Base-by-base conservation (phyloP, 2,888 invertebrate genomes). In the Ormyrus labotus region DNA sequence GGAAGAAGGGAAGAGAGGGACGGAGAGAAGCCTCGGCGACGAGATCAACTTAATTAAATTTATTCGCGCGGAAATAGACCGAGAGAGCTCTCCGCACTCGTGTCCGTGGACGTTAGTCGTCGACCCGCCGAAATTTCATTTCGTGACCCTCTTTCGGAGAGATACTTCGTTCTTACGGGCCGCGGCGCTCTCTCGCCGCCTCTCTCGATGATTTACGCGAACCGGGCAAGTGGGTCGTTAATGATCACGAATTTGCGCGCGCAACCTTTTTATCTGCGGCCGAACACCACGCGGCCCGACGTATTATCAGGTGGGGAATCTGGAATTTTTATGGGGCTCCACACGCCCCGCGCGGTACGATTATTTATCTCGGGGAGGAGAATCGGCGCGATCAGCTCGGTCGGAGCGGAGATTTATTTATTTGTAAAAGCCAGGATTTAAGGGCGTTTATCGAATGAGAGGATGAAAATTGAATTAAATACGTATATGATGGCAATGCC, bases 1-100 rank as follows among this genome's bases (percentile, higher is more conserved):
- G 11, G 63, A 76, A 73, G 67, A 81, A 71, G 55, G 58, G 68
- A 72, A 50, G 57, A 19, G 34, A 69, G 63, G 9, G 67, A 63
- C 10, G 47, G 61, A 11, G n/a, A 9, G 48, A 19, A 34, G 34
- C 34, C 34, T 34, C 34, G 57, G 19, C 13, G 67, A 71, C 58
- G 69, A 79, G 71, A 79, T 79, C 71, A 68, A 80, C 65, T 80
- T 83, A 81, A 83, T 83, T 83, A 83, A 83, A 83, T 83, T 83
- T 78, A 80, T 76, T 80, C 83, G 74, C 67, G 78, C 75, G 82
- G 76, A 82, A 76, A 76, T 76, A 78, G 82, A 74, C 61, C 71
- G 72, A 53, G 67, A 9, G n/a, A 13, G 13, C 13, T 13, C 6
- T 76, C 73, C 78, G 68, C 69, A 74, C 34, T 34, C 34, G 34